These are phyloP conservation scores for Trichechus manatus DNA, from an alignment of 2,113 vertebrate genomes.

Conservation along the genomic window DNA sequence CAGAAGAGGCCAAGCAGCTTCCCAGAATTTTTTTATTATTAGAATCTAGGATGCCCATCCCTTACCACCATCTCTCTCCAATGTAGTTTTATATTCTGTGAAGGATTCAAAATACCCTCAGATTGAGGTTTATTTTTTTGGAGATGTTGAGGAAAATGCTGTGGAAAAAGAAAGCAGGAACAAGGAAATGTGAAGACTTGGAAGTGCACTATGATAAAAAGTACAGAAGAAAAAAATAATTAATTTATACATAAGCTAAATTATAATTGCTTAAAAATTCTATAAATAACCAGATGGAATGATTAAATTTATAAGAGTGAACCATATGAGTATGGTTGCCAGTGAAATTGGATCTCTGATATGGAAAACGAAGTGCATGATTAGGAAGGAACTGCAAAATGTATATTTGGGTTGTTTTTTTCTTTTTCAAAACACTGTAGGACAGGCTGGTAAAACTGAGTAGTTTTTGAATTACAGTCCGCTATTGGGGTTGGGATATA, in stretches of 20 bases:
- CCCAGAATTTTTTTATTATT: conserved; percentile 45
- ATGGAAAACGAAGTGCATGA: background rate
- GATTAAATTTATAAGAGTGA: conserved; percentile 14
- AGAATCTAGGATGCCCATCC: conserved; percentile 9
- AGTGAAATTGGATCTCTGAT: conserved; percentile 65
- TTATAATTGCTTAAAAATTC: conserved; percentile 63
- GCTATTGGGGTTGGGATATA: background rate
- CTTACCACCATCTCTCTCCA: conserved; percentile 1
- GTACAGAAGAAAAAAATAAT: conserved; percentile 4
- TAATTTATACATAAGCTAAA: conserved; percentile 65
- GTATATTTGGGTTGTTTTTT: conserved; percentile 24
- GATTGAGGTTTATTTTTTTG: conserved; percentile 52
- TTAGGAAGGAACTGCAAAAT: background rate
- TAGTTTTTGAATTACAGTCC: background rate
- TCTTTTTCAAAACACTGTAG: conserved; percentile 11
- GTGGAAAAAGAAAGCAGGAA: conserved; percentile 27
- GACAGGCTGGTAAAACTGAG: background rate
- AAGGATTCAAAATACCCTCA: conserved; percentile 35
- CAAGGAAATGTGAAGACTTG: conserved; percentile 44
- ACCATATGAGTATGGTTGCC: conserved; percentile 39
- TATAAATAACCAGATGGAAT: background rate
- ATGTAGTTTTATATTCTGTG: conserved; percentile 49
- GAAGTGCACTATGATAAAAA: conserved; percentile 9
- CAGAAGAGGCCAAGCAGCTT: background rate
- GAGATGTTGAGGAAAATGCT: conserved; percentile 55